Conservation (phyloP, 2,113 vertebrate genomes). For the Notarius quadriscutis region DNA sequence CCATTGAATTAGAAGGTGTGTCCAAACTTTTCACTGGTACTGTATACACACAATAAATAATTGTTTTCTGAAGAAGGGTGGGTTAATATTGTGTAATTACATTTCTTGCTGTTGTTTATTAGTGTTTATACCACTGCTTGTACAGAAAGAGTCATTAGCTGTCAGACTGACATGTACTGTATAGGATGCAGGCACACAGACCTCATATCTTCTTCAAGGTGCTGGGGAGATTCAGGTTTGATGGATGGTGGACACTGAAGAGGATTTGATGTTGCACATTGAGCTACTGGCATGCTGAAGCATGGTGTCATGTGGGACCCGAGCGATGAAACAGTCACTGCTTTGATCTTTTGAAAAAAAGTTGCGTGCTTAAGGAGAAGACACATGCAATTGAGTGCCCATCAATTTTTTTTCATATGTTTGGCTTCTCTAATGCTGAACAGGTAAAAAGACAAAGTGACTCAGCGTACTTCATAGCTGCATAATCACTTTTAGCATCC, state of each 20-base stretch:
- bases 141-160: background rate
- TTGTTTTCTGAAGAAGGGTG: background rate
- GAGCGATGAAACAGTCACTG: background rate
- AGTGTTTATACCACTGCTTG: background rate
- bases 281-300: conserved; percentile 27
- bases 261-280: conserved; percentile 20
- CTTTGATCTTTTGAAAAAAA: background rate
- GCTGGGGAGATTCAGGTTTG: conserved; percentile 26
- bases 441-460: conserved; percentile 6
- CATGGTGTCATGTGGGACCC: conserved; percentile 11
- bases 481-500: background rate
- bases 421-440: background rate
- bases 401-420: background rate
- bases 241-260: conserved; percentile 31
- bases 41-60: background rate
- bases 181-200: background rate
- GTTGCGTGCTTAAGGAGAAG: background rate
- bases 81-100: background rate
- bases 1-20: too few relatives aligned
- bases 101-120: background rate
- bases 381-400: background rate
- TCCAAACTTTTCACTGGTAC: too few relatives aligned
- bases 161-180: background rate
- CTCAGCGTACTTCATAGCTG: background rate
- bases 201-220: conserved; percentile 16